These are phyloP conservation scores for Arbacia lixula DNA, from an alignment of 53 echinoderm and acorn worm species.

Conservation along the genomic window DNA sequence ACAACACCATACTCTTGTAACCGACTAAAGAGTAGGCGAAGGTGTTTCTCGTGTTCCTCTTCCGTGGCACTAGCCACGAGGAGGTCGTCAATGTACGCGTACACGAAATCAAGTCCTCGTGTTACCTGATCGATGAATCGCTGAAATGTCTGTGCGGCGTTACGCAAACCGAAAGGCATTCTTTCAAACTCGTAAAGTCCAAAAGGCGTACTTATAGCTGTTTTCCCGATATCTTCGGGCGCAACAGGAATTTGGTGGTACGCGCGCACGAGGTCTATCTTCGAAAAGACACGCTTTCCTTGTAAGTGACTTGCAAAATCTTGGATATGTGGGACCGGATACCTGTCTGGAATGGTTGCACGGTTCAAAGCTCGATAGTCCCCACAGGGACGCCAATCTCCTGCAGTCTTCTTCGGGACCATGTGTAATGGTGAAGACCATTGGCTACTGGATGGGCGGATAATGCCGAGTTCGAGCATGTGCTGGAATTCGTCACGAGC, in stretches of 20 bases:
- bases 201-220: constrained; percentile 60
- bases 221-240: too few relatives aligned
- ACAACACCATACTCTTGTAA: constrained; percentile 54
- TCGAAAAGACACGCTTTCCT: constrained; percentile 28
- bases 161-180: constrained; percentile 72
- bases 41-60: constrained; percentile 37
- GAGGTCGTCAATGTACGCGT: constrained; percentile 62
- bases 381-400: constrained; percentile 60
- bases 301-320: constrained; percentile 37
- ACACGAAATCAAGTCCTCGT: constrained; percentile 36
- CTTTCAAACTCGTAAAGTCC: constrained; percentile 61
- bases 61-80: constrained; percentile 33
- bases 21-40: constrained; percentile 41
- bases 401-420: constrained; percentile 44
- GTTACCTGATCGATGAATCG: constrained; percentile 57
- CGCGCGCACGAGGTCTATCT: constrained; percentile 38
- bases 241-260: constrained; percentile 57
- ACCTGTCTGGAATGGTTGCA: constrained; percentile 24
- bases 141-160: constrained; percentile 62
- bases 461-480: too few relatives aligned
- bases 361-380: constrained; percentile 49
- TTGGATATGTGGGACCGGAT: constrained; percentile 51
- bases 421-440: constrained; percentile 56
- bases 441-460: constrained; percentile 31
- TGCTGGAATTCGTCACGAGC: too few relatives aligned